Evolutionary conservation across 2,797 vertebrate species (phyloP).

Genomic region (Myioborus melanocephalus): DNA sequence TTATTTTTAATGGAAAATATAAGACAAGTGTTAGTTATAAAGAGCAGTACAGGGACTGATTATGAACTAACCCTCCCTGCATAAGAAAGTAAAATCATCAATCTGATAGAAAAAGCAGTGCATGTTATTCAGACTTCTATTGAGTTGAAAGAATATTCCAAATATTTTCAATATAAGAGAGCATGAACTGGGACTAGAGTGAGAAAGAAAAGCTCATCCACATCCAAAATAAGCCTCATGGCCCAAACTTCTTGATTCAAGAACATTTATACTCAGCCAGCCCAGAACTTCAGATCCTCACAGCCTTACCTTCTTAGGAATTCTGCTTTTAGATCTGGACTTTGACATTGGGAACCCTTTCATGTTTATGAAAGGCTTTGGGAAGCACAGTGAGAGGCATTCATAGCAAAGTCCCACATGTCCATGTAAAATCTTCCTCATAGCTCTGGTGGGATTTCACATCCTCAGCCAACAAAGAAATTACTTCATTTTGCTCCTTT

Average conservation of each 20-base stretch:
- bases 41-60: background rate
- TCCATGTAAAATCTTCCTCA: background rate
- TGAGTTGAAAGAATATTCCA: background rate
- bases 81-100: background rate
- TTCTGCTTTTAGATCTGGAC: background rate
- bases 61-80: background rate
- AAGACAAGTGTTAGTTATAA: background rate
- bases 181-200: background rate
- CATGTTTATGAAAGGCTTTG: background rate
- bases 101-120: background rate
- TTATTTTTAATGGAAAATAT: background rate
- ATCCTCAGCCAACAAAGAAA: background rate
- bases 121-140: background rate
- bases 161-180: background rate
- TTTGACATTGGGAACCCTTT: background rate
- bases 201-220: background rate
- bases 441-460: background rate
- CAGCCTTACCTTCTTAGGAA: background rate
- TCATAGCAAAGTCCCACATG: background rate
- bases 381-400: background rate
- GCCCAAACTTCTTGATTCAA: background rate
- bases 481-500: background rate
- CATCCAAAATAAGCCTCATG: background rate
- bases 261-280: background rate
- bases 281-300: background rate